These are phyloP conservation scores for Rugalucina vietnamica DNA, from an alignment of 2,888 invertebrate species.

Conservation along the genomic window DNA sequence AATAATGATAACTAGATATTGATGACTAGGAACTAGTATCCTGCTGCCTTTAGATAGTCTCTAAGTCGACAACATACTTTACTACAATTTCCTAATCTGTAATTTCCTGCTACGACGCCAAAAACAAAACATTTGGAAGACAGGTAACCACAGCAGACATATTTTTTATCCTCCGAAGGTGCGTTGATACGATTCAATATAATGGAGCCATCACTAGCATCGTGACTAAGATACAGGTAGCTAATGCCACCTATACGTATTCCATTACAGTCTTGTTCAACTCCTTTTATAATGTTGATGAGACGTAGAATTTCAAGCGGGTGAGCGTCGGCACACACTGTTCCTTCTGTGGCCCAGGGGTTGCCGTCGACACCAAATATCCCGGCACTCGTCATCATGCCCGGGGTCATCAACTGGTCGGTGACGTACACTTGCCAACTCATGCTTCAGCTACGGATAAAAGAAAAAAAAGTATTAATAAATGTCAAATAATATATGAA, in stretches of 20 bases:
- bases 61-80: slow-evolving; percentile 57
- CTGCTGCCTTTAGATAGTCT: slow-evolving; percentile 57
- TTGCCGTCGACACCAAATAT: slow-evolving; percentile 59
- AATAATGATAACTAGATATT: no score
- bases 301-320: slow-evolving; percentile 48
- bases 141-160: slow-evolving; percentile 52
- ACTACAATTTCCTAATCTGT: slow-evolving; percentile 57
- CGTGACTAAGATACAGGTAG: slow-evolving; percentile 51
- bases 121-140: slow-evolving; percentile 51
- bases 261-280: slow-evolving; percentile 51
- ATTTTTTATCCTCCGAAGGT: slow-evolving; percentile 53
- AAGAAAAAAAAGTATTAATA: neutral
- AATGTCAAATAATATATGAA: no score
- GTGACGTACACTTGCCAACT: slow-evolving; percentile 57
- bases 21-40: slow-evolving; percentile 38
- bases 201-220: slow-evolving; percentile 49
- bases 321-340: slow-evolving; percentile 32
- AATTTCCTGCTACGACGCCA: slow-evolving; percentile 58
- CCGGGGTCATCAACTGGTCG: slow-evolving; percentile 55
- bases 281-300: slow-evolving; percentile 53
- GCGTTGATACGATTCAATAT: slow-evolving; percentile 50
- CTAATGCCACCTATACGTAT: slow-evolving; percentile 54
- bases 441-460: slow-evolving; percentile 24
- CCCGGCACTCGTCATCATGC: slow-evolving; percentile 55
- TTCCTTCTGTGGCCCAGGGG: slow-evolving; percentile 53